phyloP scores from a whole-genome alignment of 2,888 invertebrate genomes.

The Chydorus sphaericus region DNA sequence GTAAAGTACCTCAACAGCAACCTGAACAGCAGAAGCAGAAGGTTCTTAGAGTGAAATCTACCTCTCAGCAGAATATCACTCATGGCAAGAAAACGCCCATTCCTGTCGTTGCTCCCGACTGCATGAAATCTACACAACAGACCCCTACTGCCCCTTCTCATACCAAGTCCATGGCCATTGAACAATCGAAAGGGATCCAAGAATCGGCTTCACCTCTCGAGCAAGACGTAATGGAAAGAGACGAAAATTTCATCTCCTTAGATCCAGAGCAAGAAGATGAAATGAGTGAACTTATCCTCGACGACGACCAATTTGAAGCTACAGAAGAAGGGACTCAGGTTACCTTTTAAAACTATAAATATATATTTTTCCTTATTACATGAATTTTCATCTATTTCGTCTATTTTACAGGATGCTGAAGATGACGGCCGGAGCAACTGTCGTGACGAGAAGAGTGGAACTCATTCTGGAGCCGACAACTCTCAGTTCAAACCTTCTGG shows the following conservation, averaged over 20 bases:
- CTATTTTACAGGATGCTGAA: not conserved
- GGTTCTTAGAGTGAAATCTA: too few species aligned
- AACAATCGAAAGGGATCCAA: too few species aligned
- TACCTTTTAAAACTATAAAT: not conserved
- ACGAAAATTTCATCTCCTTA: not conserved
- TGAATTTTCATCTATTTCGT: not conserved
- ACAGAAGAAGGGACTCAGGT: not conserved
- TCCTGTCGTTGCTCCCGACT: too few species aligned
- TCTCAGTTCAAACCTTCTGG: too few species aligned
- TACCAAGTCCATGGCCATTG: too few species aligned
- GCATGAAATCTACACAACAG: too few species aligned
- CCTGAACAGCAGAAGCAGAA: not conserved
- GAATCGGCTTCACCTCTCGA: too few species aligned
- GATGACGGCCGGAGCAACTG: not conserved
- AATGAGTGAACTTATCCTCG: not conserved
- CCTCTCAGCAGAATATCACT: too few species aligned
- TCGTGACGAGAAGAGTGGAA: not conserved
- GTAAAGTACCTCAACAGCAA: not conserved
- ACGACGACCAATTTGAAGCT: not conserved
- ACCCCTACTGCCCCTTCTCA: too few species aligned
- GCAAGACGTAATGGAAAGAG: not conserved
- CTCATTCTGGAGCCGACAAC: not conserved
- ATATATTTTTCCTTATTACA: not conserved
- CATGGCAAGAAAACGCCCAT: too few species aligned
- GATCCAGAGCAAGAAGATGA: not conserved